Evolutionary conservation across 2,113 vertebrate species (phyloP).

Genomic region (Acanthochromis polyacanthus): DNA sequence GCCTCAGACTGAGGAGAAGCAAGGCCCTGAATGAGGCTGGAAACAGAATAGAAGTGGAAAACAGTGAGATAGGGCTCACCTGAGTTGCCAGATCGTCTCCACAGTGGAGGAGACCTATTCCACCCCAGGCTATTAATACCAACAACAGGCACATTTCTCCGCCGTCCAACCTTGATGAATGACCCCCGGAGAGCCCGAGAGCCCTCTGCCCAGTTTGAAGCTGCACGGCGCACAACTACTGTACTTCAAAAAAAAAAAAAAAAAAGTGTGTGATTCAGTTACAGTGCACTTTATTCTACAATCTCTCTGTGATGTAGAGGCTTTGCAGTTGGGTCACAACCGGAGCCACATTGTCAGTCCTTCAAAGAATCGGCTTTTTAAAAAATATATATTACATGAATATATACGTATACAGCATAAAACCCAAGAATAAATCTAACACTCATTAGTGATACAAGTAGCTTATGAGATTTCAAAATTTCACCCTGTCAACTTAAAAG

Average conservation of each 20-base stretch:
- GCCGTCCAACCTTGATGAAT: constrained; percentile 57
- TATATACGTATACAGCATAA: neutral
- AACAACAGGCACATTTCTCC: constrained; percentile 53
- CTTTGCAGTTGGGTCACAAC: constrained; percentile 36
- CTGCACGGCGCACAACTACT: constrained; percentile 73
- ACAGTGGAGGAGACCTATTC: constrained; percentile 56
- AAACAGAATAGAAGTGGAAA: constrained; percentile 3
- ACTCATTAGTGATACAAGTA: constrained; percentile 6
- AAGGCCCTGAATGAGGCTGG: constrained; percentile 3
- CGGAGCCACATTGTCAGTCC: neutral
- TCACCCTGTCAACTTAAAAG: constrained; percentile 9
- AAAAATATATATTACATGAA: neutral
- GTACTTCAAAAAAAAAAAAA: constrained; percentile 26
- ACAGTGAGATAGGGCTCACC: constrained; percentile 56
- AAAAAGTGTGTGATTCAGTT: constrained; percentile 62
- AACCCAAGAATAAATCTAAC: constrained; percentile 9
- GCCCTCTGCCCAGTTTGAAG: constrained; percentile 57
- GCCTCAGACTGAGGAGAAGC: constrained; percentile 1
- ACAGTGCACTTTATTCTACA: constrained; percentile 78
- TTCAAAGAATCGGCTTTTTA: constrained; percentile 16
- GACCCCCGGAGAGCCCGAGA: constrained; percentile 47
- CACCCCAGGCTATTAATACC: constrained; percentile 68
- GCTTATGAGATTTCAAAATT: constrained; percentile 26
- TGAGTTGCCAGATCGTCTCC: constrained; percentile 50
- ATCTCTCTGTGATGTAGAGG: constrained; percentile 47